A percentile compares a stretch with the other conserved stretches of the same genome.
Conservation (phyloP, 1,140 invertebrate genomes). For the Cotesia vestalis region DNA sequence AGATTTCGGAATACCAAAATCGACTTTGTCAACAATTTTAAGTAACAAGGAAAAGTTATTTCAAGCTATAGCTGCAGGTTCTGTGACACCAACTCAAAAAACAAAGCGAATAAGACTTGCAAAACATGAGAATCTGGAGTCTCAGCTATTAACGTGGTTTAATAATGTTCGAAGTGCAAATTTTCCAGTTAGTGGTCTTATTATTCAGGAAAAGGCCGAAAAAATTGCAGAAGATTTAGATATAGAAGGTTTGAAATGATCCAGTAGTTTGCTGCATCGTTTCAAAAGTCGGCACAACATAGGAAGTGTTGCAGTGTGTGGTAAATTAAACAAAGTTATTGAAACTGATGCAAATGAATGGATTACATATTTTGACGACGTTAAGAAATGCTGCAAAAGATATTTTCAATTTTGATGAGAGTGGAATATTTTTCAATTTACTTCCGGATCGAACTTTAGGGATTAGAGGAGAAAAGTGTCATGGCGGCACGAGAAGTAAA, state of each 20-base stretch:
- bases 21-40: conserved; percentile 24
- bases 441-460: conserved; percentile 23
- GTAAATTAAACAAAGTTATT: conserved; percentile 26
- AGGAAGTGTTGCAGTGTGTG: conserved; percentile 26
- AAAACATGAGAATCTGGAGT: conserved; percentile 27
- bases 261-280: conserved; percentile 24
- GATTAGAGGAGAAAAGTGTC: conserved; percentile 24
- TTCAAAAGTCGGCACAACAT: conserved; percentile 28
- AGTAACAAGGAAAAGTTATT: conserved; percentile 15
- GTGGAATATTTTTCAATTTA: conserved; percentile 27
- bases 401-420: conserved; percentile 26
- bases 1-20: conserved; percentile 24
- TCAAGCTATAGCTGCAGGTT: conserved; percentile 27
- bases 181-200: conserved; percentile 15
- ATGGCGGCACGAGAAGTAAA: conserved; percentile 22
- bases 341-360: conserved; percentile 25
- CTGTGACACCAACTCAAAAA: conserved; percentile 30
- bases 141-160: conserved; percentile 21
- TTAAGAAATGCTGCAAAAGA: conserved; percentile 29
- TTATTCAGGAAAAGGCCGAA: conserved; percentile 25
- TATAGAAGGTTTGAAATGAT: conserved; percentile 25
- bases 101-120: conserved; percentile 27
- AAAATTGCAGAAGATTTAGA: conserved; percentile 24
- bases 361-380: conserved; percentile 28
- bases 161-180: conserved; percentile 26